Evolutionary conservation across 2,888 invertebrate genomes (phyloP).

Genomic region (Stenichneumon culpator): DNA sequence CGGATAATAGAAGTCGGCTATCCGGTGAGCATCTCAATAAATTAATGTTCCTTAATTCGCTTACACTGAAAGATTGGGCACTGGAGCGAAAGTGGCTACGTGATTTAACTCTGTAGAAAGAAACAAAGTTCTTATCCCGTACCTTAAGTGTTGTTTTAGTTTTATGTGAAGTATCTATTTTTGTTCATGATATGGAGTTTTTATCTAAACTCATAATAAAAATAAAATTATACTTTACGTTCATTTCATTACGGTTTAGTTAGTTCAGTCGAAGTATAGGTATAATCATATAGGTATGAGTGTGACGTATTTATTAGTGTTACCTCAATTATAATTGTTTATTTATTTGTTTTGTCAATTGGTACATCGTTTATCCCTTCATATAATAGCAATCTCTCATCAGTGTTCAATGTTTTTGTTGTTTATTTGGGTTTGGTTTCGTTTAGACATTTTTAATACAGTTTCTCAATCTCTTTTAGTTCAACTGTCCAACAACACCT

Average conservation of each 20-base stretch:
- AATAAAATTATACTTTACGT: too few species aligned
- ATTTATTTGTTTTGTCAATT: slow-evolving; percentile 11
- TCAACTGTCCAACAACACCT: slow-evolving; percentile 26
- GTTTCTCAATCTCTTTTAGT: slow-evolving; percentile 16
- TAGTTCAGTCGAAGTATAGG: slow-evolving; percentile 10
- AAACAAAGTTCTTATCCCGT: too few species aligned
- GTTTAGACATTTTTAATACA: slow-evolving; percentile 12
- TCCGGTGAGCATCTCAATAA: too few species aligned
- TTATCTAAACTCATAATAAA: too few species aligned
- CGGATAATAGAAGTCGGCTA: too few species aligned
- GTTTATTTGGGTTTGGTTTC: slow-evolving; percentile 20
- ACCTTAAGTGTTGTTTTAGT: too few species aligned
- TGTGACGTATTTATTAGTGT: background rate
- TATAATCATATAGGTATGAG: slow-evolving; percentile 4
- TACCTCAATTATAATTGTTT: slow-evolving; percentile 3
- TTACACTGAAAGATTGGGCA: too few species aligned
- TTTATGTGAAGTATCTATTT: too few species aligned
- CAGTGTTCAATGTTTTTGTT: slow-evolving; percentile 3
- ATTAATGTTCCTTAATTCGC: too few species aligned
- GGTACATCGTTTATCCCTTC: background rate
- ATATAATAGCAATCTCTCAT: background rate
- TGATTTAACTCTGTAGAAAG: too few species aligned
- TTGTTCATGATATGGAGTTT: too few species aligned
- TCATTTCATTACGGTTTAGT: background rate
- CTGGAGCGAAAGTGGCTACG: too few species aligned